Conservation (phyloP, 2,113 vertebrate species). For the Chiloscyllium plagiosum region DNA sequence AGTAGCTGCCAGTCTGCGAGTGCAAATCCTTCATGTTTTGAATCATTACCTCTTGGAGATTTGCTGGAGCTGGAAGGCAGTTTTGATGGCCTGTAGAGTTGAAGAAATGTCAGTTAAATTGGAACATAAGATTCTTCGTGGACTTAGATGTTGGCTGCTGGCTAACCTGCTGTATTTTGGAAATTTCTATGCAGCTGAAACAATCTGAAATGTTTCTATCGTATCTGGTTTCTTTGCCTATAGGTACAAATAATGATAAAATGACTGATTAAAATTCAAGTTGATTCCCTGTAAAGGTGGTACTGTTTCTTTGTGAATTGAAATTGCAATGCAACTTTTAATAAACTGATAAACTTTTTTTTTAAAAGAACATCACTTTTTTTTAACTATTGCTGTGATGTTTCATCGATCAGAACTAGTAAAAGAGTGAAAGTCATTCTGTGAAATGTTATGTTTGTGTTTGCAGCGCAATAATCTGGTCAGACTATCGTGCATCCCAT, state of each 20-base stretch:
- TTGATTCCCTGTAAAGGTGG: neutral
- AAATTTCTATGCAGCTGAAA: neutral
- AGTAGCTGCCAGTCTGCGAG: neutral
- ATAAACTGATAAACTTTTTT: neutral
- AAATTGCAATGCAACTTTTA: neutral
- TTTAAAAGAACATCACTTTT: neutral
- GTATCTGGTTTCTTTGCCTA: neutral
- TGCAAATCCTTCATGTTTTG: neutral
- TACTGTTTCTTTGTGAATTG: neutral
- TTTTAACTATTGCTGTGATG: neutral
- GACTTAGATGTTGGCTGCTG: neutral
- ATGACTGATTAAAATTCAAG: neutral
- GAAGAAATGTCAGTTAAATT: neutral
- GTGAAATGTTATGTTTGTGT: too few relatives aligned
- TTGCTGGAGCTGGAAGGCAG: conserved; percentile 26
- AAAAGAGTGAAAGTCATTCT: too few relatives aligned
- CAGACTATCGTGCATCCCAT: neutral
- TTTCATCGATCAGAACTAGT: neutral
- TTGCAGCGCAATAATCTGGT: too few relatives aligned
- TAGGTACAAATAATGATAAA: neutral
- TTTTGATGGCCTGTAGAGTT: conserved; percentile 11
- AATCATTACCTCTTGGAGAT: conserved; percentile 20
- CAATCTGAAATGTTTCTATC: neutral
- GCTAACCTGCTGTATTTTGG: neutral
- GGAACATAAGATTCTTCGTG: neutral